A percentile compares a stretch with the other conserved stretches of the same genome.
Evolutionary conservation across 2,888 invertebrate species (phyloP).

Genomic region (Leucoptera coffeella): DNA sequence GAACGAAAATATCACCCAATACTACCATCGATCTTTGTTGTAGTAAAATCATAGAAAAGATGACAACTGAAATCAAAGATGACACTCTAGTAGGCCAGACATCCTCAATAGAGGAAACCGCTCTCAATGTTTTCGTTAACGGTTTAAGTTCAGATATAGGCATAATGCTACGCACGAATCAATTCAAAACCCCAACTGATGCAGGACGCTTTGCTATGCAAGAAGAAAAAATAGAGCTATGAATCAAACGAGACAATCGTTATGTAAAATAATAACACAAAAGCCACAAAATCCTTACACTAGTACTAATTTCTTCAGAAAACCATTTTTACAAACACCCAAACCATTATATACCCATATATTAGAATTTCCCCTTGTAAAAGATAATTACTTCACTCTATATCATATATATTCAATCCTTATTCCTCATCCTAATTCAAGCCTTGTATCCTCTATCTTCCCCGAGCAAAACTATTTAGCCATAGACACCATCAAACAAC

Average conservation of each 20-base stretch:
- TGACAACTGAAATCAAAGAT: too few species aligned
- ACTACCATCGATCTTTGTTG: too few species aligned
- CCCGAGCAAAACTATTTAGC: conserved; percentile 4
- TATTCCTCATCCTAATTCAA: conserved; percentile 4
- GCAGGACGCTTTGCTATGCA: neutral
- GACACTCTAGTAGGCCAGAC: too few species aligned
- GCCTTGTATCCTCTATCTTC: conserved; percentile 2
- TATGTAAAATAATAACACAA: neutral
- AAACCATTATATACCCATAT: too few species aligned
- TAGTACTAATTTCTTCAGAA: too few species aligned
- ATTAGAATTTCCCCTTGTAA: neutral
- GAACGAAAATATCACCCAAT: too few species aligned
- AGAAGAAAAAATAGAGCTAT: too few species aligned
- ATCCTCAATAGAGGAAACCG: too few species aligned
- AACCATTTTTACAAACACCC: too few species aligned
- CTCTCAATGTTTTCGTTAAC: neutral
- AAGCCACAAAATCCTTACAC: too few species aligned
- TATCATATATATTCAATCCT: conserved; percentile 4
- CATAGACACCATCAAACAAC: conserved; percentile 3
- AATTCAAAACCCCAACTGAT: neutral
- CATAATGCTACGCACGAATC: neutral
- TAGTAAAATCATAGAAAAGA: too few species aligned
- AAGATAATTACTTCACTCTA: conserved; percentile 1
- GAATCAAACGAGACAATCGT: conserved; percentile 1
- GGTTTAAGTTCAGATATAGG: neutral